Base-by-base conservation (phyloP, 2,797 vertebrate genomes). In the Anas flavirostris region DNA sequence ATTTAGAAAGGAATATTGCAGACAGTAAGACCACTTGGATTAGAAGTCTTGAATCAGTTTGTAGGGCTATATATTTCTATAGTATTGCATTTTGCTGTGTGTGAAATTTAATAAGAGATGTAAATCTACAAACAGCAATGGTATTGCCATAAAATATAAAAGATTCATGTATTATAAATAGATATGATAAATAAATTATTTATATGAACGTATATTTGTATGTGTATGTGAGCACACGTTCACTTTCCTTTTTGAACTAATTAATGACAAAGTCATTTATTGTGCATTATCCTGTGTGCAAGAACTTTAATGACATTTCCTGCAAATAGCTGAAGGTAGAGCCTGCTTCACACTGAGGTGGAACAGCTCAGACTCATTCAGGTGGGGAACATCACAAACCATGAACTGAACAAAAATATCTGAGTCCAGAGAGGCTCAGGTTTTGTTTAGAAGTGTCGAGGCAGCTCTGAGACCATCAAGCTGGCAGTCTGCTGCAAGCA, bases 91-190 rank as follows among this genome's bases (percentile, higher is more conserved):
- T 93, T 68, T 93, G 77, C 70, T 89, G 89, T 72, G 56, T n/a
- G 83, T 64, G 50, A 87, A 97, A 97, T 96, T 97, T 97, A 98
- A 97, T 97, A 94, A 95, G 86, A 96, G 94, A 95, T 90, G 95
- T 97, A 95, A 97, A 97, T 96, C 94, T 97, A 93, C 76, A 95
- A 96, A 85, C 73, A 96, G 82, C 67, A 60, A 88, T 66, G 91
- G 50, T 91, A 96, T 90, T 89, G 91, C 82, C 81, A 97, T 93
- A 96, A 96, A 98, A 95, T 94, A 96, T 95, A 95, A 97, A 97
- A 97, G 95, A 98, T 97, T 98, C 91, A 98, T 97, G 94, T 97
- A 97, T 97, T 98, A 97, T 98, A 97, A 96, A 97, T 96, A 96
- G 94, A 82, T 95, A 96, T 85, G 97, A 96, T 96, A 97, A 97